Evolutionary conservation across 2,113 vertebrate genomes (phyloP).

Genomic region (Scalopus aquaticus): DNA sequence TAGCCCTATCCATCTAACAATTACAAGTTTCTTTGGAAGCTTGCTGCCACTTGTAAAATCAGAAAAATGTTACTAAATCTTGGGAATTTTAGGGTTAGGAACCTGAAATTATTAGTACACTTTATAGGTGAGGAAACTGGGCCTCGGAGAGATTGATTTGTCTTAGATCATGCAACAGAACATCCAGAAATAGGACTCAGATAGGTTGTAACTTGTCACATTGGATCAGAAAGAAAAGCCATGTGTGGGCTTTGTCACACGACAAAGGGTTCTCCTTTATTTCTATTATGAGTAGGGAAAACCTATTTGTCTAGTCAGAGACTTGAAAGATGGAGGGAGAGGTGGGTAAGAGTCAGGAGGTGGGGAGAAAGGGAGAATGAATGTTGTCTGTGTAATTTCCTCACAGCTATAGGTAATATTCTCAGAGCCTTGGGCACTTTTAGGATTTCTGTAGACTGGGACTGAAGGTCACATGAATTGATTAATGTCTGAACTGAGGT

Average conservation of each 20-base stretch:
- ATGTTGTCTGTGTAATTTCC: neutral
- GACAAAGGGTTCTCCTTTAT: neutral
- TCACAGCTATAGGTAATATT: neutral
- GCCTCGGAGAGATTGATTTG: neutral
- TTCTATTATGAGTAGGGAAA: neutral
- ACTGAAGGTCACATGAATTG: neutral
- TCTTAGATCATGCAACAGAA: neutral
- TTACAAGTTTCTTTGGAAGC: neutral
- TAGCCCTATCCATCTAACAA: neutral
- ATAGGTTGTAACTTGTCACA: neutral
- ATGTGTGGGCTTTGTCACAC: neutral
- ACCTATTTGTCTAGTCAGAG: neutral
- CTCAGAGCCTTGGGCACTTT: neutral
- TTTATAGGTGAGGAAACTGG: neutral
- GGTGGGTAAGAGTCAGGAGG: neutral
- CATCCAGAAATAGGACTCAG: neutral
- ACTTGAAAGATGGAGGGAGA: neutral
- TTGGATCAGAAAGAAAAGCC: neutral
- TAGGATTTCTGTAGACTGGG: neutral
- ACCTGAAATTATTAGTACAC: neutral
- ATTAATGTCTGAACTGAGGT: neutral
- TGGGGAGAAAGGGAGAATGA: neutral
- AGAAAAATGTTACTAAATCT: neutral
- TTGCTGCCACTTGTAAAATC: neutral
- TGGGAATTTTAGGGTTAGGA: neutral